Percentiles rank a stretch among this genome's conserved stretches.
phyloP scores from a whole-genome alignment of 1,140 invertebrate genomes.

The Anastatus disparis region DNA sequence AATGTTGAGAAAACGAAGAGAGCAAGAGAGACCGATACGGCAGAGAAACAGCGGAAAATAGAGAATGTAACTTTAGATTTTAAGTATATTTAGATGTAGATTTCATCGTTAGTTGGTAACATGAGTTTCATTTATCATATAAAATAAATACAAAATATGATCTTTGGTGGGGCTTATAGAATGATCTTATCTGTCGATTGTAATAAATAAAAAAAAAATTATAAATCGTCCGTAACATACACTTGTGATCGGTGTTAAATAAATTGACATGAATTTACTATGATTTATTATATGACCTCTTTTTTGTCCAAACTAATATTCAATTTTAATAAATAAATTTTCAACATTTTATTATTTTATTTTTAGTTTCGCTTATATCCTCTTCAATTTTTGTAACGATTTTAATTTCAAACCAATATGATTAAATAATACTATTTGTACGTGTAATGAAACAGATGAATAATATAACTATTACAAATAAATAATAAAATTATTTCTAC shows the following conservation, averaged over 20 bases:
- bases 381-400: no score
- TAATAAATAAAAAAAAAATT: slow-evolving; percentile 23
- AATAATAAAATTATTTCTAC: no score
- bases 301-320: slow-evolving; percentile 36
- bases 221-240: slow-evolving; percentile 39
- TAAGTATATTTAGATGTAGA: slow-evolving; percentile 40
- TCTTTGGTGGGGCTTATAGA: slow-evolving; percentile 31
- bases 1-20: slow-evolving; percentile 42
- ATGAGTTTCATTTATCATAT: slow-evolving; percentile 41
- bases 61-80: slow-evolving; percentile 41
- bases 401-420: no score
- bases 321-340: slow-evolving; percentile 39
- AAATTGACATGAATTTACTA: slow-evolving; percentile 11
- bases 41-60: slow-evolving; percentile 28
- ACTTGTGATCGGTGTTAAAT: slow-evolving; percentile 16
- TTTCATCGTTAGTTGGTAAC: slow-evolving; percentile 40
- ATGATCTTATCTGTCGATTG: slow-evolving; percentile 14
- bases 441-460: no score
- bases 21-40: slow-evolving; percentile 24
- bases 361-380: slow-evolving; percentile 29
- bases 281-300: slow-evolving; percentile 9
- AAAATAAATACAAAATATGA: slow-evolving; percentile 23
- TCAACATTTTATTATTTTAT: slow-evolving; percentile 35
- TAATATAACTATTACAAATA: no score
- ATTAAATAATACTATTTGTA: no score